Evolutionary conservation across 2,888 invertebrate species (phyloP).

Genomic region (Lasioglossum pauxillum): DNA sequence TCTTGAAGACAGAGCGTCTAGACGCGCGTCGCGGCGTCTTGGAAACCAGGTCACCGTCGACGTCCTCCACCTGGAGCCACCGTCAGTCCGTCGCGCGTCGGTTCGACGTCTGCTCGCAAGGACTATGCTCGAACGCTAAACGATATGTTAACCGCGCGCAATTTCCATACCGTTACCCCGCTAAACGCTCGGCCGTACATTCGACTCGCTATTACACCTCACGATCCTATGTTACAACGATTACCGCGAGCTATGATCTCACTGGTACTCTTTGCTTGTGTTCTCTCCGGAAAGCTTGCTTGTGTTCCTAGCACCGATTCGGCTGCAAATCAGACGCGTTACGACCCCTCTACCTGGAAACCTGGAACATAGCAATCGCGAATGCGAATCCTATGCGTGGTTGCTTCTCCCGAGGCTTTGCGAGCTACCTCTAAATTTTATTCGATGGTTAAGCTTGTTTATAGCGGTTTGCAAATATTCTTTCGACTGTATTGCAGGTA

Average conservation of each 20-base stretch:
- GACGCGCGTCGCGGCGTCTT: constrained; percentile 20
- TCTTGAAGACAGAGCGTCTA: constrained; percentile 2
- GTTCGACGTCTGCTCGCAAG: background rate
- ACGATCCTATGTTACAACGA: constrained; percentile 32
- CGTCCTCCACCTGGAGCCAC: constrained; percentile 31
- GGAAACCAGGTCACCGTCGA: constrained; percentile 26
- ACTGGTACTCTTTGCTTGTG: constrained; percentile 36
- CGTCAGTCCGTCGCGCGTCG: background rate
- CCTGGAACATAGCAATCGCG: constrained; percentile 15
- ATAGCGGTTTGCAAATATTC: background rate
- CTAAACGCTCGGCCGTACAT: constrained; percentile 30
- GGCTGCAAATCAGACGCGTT: constrained; percentile 54
- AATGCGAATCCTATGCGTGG: background rate
- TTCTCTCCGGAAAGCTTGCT: constrained; percentile 34
- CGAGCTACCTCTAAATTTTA: constrained; percentile 1
- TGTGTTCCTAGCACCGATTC: constrained; percentile 42
- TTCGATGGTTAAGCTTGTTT: background rate
- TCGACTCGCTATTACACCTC: constrained; percentile 43
- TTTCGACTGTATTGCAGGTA: background rate
- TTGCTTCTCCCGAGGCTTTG: background rate
- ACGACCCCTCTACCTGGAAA: constrained; percentile 19
- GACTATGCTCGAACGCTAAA: background rate
- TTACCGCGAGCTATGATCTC: constrained; percentile 51
- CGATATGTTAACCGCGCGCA: constrained; percentile 20
- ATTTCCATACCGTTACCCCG: constrained; percentile 47